Evolutionary conservation across 2,888 invertebrate genomes (phyloP).

Genomic region (Erannis defoliaria): DNA sequence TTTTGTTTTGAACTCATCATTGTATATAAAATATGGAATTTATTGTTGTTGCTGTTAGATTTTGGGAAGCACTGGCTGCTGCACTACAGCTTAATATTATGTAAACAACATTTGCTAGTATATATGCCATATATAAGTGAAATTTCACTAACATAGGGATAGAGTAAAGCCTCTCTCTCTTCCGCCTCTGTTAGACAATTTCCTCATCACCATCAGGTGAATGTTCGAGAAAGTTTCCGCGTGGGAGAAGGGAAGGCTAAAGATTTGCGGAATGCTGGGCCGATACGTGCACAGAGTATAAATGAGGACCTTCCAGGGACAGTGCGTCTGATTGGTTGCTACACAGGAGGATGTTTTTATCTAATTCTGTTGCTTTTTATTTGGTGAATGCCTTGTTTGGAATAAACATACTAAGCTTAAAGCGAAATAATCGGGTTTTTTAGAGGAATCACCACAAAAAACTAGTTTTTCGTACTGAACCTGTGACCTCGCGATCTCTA

Average conservation of each 20-base stretch:
- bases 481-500: no score
- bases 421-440: no score
- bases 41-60: no score
- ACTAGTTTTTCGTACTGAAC: no score
- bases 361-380: neutral
- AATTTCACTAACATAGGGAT: neutral
- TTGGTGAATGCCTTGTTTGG: constrained; percentile 2
- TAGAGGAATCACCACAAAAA: no score
- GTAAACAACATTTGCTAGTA: no score
- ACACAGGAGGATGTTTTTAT: neutral
- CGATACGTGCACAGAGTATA: constrained; percentile 8
- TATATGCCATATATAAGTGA: no score
- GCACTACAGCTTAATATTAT: no score
- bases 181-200: neutral
- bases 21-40: no score
- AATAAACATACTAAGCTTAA: neutral
- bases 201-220: neutral
- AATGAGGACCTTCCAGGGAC: constrained; percentile 7
- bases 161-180: neutral
- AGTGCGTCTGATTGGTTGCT: constrained; percentile 4
- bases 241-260: constrained; percentile 2
- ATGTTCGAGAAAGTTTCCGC: constrained; percentile 9
- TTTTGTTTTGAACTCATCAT: no score
- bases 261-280: constrained; percentile 11
- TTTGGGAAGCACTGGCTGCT: no score